Base-by-base conservation (phyloP, 2,797 vertebrate genomes). In the Catostomus latipinnis region DNA sequence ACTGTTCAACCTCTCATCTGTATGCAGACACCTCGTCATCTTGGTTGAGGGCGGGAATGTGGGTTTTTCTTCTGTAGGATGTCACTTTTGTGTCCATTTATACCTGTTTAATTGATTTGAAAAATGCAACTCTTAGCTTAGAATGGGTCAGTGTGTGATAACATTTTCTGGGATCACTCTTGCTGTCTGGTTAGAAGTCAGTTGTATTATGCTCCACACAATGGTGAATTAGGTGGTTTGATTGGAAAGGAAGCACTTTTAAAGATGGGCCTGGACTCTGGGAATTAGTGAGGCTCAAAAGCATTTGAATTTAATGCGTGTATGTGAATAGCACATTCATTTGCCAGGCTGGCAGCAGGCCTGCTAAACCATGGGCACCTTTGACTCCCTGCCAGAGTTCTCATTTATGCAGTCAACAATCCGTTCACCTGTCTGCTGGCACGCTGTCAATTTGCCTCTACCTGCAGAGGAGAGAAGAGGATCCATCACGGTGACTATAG, bases 341-440 rank as follows among this genome's bases (percentile, higher is more conserved):
- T 91, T 88, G 83, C 83, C 87, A 89, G 86, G 85, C 90, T 91
- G 90, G 90, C 90, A 87, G 87, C 81, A 71, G 22, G 86, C 88
- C 92, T 84, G 82, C 83, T 76, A 88, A 91, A 84, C 87, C 87
- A 85, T 86, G 82, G 83, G 81, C 83, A 87, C 74, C 74, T 90
- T 86, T 90, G 90, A 90, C 88, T 91, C 86, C 83, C 76, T 90
- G 91, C 89, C 89, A 91, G 73, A 22, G 45, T 48, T 16, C 52
- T 86, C 85, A 58, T 90, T 92, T 87, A 90, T 90, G 87, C 87
- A 88, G 88, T 92, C 88, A 89, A 88, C 90, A 89, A 88, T 91
- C 85, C 90, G 88, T 90, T 92, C 90, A 92, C 91, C 91, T 93
- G 92, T 89, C 89, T 87, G 83, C 89, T 63, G 63, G 80, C 87